phyloP scores from a whole-genome alignment of 2,888 invertebrate genomes.

The Cerastis leucographa region DNA sequence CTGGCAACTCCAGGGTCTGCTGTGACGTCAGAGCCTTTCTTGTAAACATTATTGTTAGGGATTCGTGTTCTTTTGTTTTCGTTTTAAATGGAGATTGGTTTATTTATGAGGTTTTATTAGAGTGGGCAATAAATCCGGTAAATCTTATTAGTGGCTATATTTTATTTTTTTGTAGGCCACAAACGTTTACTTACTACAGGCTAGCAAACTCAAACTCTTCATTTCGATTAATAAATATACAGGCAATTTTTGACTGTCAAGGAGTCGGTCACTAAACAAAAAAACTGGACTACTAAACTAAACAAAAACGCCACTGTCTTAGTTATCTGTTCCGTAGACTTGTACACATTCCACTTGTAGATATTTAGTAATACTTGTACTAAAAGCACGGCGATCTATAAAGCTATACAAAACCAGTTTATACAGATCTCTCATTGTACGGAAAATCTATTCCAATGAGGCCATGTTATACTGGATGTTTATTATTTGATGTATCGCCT shows the following conservation, averaged over 20 bases:
- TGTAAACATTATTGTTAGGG: constrained; percentile 64
- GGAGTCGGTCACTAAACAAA: neutral
- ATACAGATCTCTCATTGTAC: too few relatives aligned
- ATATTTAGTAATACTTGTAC: neutral
- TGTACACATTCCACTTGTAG: neutral
- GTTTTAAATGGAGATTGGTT: constrained; percentile 46
- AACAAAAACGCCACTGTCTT: neutral
- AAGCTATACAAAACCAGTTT: too few relatives aligned
- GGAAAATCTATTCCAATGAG: too few relatives aligned
- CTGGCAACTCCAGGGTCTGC: constrained; percentile 65
- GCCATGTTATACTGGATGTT: too few relatives aligned
- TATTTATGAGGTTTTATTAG: constrained; percentile 55
- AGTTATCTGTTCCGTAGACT: neutral
- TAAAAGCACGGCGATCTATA: too few relatives aligned
- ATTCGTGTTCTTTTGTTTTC: constrained; percentile 51
- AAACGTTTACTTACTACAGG: neutral
- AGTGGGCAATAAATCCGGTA: constrained; percentile 18
- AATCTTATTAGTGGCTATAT: neutral
- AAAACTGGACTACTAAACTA: too few relatives aligned
- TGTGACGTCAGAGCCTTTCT: constrained; percentile 65
- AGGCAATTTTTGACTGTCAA: neutral
- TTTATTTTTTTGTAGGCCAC: constrained; percentile 8
- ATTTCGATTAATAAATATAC: neutral
- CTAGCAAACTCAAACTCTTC: neutral
- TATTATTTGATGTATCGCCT: too few relatives aligned